Evolutionary conservation across 2,113 vertebrate species (phyloP).

Genomic region (Malurus cyaneus): DNA sequence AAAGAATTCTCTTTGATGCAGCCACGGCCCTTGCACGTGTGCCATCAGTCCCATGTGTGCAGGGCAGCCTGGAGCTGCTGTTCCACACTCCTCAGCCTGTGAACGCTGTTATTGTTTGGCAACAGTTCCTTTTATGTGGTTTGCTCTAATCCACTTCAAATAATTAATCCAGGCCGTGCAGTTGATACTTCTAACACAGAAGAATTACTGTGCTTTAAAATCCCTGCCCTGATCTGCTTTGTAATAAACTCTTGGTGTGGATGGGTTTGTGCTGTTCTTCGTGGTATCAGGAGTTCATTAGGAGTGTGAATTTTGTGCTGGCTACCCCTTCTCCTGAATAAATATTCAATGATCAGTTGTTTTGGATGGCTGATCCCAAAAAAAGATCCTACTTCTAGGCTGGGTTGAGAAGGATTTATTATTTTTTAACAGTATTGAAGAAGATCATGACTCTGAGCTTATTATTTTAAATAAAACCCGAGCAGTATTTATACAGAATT

Average conservation of each 20-base stretch:
- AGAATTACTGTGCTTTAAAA: conserved; percentile 9
- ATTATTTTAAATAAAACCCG: not conserved
- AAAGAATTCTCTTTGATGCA: not conserved
- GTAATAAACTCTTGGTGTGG: not conserved
- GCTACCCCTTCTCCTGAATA: not conserved
- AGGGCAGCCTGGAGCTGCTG: not conserved
- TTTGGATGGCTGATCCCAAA: not conserved
- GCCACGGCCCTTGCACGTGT: not conserved
- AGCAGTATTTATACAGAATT: not conserved
- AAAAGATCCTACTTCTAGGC: not conserved
- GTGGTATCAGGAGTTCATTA: not conserved
- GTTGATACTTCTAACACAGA: not conserved
- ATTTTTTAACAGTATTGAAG: not conserved
- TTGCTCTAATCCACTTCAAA: conserved; percentile 6
- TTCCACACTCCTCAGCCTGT: not conserved
- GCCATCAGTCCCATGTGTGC: not conserved
- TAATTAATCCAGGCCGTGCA: not conserved
- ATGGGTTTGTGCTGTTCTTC: not conserved
- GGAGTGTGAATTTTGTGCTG: not conserved
- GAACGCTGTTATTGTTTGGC: not conserved
- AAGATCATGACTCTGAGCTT: not conserved
- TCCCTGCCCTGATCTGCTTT: not conserved
- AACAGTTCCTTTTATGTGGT: not conserved
- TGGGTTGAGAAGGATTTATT: not conserved
- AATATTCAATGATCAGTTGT: not conserved